A percentile compares a stretch with the other conserved stretches of the same genome.
phyloP scores from a whole-genome alignment of 2,888 invertebrate species.

The Sesamia inferens region DNA sequence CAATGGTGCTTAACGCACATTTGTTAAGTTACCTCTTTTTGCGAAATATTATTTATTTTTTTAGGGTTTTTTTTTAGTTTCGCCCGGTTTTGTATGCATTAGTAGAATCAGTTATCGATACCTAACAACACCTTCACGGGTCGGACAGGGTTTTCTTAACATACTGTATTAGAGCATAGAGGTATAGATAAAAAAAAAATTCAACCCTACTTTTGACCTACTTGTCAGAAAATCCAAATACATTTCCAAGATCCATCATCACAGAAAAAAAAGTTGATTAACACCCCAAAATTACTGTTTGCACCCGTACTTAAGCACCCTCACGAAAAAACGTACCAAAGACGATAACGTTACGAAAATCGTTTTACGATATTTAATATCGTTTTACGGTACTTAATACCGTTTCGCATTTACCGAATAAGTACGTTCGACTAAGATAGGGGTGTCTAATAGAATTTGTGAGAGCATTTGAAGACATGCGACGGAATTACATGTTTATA shows the following conservation, averaged over 20 bases:
- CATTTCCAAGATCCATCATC: constrained; percentile 4
- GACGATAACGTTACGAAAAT: constrained; percentile 70
- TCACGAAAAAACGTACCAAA: constrained; percentile 51
- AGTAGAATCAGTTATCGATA: too few relatives aligned
- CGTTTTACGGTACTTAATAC: constrained; percentile 53
- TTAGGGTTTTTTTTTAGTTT: too few relatives aligned
- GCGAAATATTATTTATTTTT: too few relatives aligned
- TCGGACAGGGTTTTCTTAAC: too few relatives aligned
- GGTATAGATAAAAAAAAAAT: too few relatives aligned
- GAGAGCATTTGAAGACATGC: constrained; percentile 7
- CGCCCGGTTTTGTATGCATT: too few relatives aligned
- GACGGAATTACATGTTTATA: constrained; percentile 24
- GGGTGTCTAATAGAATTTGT: constrained; percentile 45
- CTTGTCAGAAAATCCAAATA: neutral
- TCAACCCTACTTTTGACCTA: too few relatives aligned
- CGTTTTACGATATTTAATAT: constrained; percentile 73
- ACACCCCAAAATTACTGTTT: constrained; percentile 30
- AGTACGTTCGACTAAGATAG: constrained; percentile 65
- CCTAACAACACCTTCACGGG: too few relatives aligned
- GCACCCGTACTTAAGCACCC: constrained; percentile 36
- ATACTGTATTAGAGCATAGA: too few relatives aligned
- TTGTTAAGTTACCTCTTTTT: too few relatives aligned
- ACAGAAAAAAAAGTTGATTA: constrained; percentile 18
- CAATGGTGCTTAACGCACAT: too few relatives aligned
- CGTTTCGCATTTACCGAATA: constrained; percentile 52